Percentiles rank a stretch among this genome's conserved stretches.
These are phyloP conservation scores for Penaeus monodon DNA, from an alignment of 2,888 invertebrate genomes.

Conservation along the genomic window DNA sequence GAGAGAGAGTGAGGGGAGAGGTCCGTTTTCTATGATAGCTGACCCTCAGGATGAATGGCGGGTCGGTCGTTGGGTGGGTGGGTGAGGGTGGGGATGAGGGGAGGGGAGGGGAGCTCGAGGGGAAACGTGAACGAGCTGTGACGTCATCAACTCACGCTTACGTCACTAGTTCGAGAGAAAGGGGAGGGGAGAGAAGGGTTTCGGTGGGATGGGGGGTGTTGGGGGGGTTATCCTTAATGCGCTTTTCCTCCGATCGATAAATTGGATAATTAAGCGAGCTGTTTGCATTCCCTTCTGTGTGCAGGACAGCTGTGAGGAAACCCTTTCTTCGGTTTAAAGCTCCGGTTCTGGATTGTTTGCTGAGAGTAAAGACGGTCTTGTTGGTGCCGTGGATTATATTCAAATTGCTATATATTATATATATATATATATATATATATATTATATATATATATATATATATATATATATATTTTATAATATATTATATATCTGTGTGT, in stretches of 20 bases:
- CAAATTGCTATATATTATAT: no score
- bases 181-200: conserved; percentile 11
- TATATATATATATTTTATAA: no score
- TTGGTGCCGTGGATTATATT: no score
- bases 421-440: no score
- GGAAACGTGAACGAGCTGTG: neutral
- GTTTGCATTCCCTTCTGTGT: no score
- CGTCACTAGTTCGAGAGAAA: neutral
- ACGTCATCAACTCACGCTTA: conserved; percentile 4
- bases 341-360: no score
- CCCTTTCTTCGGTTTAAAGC: no score
- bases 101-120: neutral
- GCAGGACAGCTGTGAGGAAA: no score
- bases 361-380: no score
- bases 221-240: neutral
- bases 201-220: neutral
- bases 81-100: neutral
- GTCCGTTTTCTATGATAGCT: conserved; percentile 30
- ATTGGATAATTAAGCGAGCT: no score
- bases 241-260: conserved; percentile 3
- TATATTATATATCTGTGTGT: no score
- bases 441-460: no score
- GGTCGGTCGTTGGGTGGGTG: neutral
- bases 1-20: neutral
- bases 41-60: conserved; percentile 14